Evolutionary conservation across 2,113 vertebrate species (phyloP).

Genomic region (Neodon shergylaensis): DNA sequence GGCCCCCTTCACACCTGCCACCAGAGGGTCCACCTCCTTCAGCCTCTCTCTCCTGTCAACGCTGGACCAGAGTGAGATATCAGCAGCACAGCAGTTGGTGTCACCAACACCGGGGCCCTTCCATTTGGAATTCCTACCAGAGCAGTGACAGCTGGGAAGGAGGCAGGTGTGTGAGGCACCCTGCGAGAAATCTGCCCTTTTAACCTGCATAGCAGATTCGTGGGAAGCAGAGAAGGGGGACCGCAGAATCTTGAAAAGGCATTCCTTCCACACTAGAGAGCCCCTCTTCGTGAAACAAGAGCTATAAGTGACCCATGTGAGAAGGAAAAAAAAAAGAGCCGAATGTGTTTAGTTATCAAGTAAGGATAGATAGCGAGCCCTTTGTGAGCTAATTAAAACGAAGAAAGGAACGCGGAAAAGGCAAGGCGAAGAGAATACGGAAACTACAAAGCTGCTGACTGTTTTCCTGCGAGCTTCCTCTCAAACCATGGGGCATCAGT

Average conservation of each 20-base stretch:
- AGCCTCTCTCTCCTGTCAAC: not conserved
- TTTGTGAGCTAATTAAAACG: not conserved
- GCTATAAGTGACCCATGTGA: not conserved
- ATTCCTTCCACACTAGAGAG: not conserved
- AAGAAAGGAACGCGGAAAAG: no score
- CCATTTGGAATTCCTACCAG: not conserved
- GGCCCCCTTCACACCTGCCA: not conserved
- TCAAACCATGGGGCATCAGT: not conserved
- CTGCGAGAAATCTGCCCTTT: not conserved
- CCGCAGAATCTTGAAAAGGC: not conserved
- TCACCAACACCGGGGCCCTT: not conserved
- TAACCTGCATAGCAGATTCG: not conserved
- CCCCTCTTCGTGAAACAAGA: not conserved
- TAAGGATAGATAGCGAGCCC: not conserved
- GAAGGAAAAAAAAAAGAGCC: not conserved
- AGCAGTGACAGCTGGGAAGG: not conserved
- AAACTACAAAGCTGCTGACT: not conserved
- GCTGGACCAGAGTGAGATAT: not conserved
- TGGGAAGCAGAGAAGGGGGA: fast-evolving
- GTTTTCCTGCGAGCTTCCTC: not conserved
- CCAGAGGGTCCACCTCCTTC: not conserved
- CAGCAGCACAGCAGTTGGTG: not conserved
- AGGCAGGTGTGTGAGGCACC: not conserved
- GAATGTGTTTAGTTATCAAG: not conserved
- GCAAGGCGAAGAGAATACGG: no score